Conservation (phyloP, 2,888 invertebrate genomes). For the Germaria angustata region DNA sequence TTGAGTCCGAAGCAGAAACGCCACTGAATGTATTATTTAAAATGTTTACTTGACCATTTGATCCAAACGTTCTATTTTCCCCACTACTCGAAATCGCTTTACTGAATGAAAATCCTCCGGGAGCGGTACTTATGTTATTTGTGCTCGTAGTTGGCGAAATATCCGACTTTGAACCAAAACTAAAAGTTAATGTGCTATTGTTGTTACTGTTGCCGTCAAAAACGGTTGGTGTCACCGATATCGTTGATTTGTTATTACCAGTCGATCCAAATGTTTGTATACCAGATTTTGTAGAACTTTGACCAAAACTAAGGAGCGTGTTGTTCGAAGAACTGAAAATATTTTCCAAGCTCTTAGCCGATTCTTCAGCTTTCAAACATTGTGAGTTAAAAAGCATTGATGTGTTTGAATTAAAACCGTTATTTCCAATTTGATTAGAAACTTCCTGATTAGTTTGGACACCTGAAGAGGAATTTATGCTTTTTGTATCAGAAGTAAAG, state of each 20-base stretch:
- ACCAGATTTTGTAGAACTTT: conserved; percentile 5
- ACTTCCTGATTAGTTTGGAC: not conserved
- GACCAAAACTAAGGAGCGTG: conserved; percentile 20
- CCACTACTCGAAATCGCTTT: not conserved
- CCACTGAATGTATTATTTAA: conserved; percentile 3
- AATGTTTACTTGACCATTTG: not conserved
- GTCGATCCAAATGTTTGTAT: not conserved
- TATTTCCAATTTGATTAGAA: conserved; percentile 19
- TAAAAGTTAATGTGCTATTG: not conserved
- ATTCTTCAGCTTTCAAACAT: not conserved
- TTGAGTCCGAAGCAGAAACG: conserved; percentile 11
- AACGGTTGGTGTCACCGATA: not conserved
- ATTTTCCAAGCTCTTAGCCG: conserved; percentile 33
- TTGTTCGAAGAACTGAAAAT: conserved; percentile 49
- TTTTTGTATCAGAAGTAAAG: not conserved
- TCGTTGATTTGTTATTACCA: not conserved
- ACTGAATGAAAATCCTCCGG: conserved; percentile 52
- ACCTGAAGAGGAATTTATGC: not conserved
- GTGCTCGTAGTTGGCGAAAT: not conserved
- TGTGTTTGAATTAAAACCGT: conserved; percentile 6
- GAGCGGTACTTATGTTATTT: not conserved
- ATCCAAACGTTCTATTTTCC: conserved; percentile 16
- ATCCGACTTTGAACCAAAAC: conserved; percentile 11
- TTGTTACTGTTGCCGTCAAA: conserved; percentile 22
- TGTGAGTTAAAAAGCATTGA: not conserved